phyloP scores from a whole-genome alignment of 1,140 invertebrate genomes.

The Adelges cooleyi region DNA sequence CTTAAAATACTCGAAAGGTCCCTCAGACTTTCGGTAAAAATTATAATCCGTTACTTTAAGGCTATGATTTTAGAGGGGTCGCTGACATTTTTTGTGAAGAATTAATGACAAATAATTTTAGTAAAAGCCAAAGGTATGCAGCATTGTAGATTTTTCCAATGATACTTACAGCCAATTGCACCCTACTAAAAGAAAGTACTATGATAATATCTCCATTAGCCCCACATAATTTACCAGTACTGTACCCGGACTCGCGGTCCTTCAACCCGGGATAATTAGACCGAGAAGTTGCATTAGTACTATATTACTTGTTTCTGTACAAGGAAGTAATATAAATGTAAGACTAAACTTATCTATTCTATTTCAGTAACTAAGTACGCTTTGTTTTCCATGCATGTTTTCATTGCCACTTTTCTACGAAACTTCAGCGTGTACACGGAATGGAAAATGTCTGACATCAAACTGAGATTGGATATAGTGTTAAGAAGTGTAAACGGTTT shows the following conservation, averaged over 20 bases:
- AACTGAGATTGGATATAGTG: conserved; percentile 32
- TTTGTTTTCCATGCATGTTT: conserved; percentile 33
- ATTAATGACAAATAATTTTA: conserved; percentile 30
- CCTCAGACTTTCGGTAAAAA: no score
- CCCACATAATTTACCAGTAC: conserved; percentile 42
- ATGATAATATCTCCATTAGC: conserved; percentile 51
- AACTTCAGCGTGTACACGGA: conserved; percentile 32
- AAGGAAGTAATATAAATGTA: conserved; percentile 30
- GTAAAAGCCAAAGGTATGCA: no score
- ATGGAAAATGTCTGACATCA: conserved; percentile 32
- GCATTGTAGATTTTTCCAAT: no score
- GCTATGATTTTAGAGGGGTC: no score
- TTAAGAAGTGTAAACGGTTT: conserved; percentile 31
- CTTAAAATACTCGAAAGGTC: no score
- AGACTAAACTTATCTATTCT: no score
- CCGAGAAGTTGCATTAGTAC: conserved; percentile 43
- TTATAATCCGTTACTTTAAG: no score
- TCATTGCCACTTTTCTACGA: conserved; percentile 31
- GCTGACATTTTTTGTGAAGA: no score
- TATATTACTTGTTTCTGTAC: background rate
- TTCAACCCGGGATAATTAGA: conserved; percentile 48
- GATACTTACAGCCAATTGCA: background rate
- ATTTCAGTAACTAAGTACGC: conserved; percentile 33
- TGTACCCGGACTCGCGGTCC: conserved; percentile 43
- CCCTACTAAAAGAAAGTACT: conserved; percentile 50